Percentiles rank a stretch among this genome's conserved stretches.
phyloP scores from a whole-genome alignment of 2,113 vertebrate species.

The Geothlypis trichas region DNA sequence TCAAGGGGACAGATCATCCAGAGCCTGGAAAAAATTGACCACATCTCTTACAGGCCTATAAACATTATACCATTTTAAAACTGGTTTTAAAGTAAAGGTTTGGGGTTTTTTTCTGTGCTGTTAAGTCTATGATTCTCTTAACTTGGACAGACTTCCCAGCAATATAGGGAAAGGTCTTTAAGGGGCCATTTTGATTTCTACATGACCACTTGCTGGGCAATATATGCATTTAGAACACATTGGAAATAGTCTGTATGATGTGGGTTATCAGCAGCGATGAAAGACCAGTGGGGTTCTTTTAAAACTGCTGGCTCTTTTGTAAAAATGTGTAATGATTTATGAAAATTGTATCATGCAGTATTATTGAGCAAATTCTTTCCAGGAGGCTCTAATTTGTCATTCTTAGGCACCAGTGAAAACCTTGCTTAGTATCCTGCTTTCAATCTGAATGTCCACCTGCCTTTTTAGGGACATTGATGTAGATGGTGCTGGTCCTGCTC shows the following conservation, averaged over 20 bases:
- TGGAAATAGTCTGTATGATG: neutral
- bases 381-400: neutral
- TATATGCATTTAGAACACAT: neutral
- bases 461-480: neutral
- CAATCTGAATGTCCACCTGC: neutral
- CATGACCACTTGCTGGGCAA: neutral
- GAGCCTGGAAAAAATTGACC: neutral
- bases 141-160: neutral
- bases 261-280: neutral
- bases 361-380: neutral
- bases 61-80: neutral
- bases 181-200: neutral
- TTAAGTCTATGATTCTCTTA: neutral
- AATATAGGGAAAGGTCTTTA: neutral
- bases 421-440: neutral
- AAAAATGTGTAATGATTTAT: neutral
- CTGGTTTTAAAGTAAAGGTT: neutral
- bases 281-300: neutral
- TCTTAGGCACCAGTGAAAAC: neutral
- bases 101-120: rapidly evolving
- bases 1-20: neutral
- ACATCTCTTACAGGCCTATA: neutral
- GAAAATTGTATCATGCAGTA: neutral
- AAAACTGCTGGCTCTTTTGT: neutral
- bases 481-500: neutral